These are phyloP conservation scores for Aelia acuminata DNA, from an alignment of 2,888 invertebrate genomes.

Conservation along the genomic window DNA sequence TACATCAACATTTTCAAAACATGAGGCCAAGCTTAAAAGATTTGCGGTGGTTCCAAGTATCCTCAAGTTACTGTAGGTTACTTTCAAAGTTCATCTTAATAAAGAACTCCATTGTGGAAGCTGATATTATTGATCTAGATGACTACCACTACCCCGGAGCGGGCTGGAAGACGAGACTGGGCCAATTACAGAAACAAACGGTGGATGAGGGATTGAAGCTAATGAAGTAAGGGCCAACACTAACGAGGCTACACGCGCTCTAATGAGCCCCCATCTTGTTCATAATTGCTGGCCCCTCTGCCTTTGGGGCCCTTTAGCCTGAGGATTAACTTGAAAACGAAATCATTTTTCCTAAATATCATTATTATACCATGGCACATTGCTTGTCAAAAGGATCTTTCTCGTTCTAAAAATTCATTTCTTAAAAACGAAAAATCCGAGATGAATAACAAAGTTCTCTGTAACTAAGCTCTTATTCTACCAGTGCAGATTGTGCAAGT, in stretches of 20 bases:
- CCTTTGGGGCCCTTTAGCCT: background rate
- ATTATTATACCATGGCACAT: background rate
- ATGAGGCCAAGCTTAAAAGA: too few species aligned
- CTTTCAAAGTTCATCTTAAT: background rate
- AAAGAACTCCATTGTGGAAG: background rate
- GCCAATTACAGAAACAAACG: slow-evolving; percentile 34
- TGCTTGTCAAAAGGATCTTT: background rate
- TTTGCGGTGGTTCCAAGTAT: too few species aligned
- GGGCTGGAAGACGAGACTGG: background rate
- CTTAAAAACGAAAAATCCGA: too few species aligned
- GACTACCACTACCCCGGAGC: background rate
- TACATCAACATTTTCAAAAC: too few species aligned
- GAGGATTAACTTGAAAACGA: background rate
- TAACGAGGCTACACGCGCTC: slow-evolving; percentile 45
- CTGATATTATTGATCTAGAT: background rate
- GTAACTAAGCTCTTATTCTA: too few species aligned
- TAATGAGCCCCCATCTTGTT: slow-evolving; percentile 41
- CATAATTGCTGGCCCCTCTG: slow-evolving; percentile 3
- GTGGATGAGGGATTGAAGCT: slow-evolving; percentile 39
- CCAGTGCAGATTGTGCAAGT: too few species aligned
- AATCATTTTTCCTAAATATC: background rate
- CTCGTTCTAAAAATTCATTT: too few species aligned
- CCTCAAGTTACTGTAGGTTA: too few species aligned
- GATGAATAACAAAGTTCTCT: too few species aligned
- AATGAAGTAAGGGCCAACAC: slow-evolving; percentile 23